A percentile compares a stretch with the other conserved stretches of the same genome.
phyloP scores from a whole-genome alignment of 1,140 invertebrate genomes.

The Chymomyza costata region DNA sequence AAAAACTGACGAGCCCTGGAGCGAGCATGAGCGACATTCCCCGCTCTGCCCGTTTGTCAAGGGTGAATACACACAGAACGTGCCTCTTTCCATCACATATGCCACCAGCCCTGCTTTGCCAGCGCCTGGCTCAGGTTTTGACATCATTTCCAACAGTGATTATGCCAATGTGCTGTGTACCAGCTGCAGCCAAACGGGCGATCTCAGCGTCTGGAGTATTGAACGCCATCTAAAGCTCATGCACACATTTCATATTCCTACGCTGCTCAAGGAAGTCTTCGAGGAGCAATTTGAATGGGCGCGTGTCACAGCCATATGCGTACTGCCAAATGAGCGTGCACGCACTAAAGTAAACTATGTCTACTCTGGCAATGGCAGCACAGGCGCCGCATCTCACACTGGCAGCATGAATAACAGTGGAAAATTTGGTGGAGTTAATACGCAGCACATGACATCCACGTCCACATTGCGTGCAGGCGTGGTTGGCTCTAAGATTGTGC shows the following conservation, averaged over 20 bases:
- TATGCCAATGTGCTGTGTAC: conserved; percentile 83
- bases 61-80: conserved; percentile 96
- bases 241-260: conserved; percentile 59
- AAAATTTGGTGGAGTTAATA: conserved; percentile 44
- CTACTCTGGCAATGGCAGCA: conserved; percentile 35
- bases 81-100: conserved; percentile 91
- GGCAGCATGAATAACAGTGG: conserved; percentile 21
- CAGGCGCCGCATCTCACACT: conserved; percentile 20
- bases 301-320: conserved; percentile 64
- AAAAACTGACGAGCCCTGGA: conserved; percentile 96
- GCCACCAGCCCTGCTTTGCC: conserved; percentile 88
- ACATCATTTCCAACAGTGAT: conserved; percentile 79
- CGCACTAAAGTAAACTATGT: conserved; percentile 63
- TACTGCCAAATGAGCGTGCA: conserved; percentile 60
- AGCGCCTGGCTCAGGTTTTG: conserved; percentile 75
- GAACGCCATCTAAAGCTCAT: conserved; percentile 80
- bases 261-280: conserved; percentile 63
- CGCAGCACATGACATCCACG: conserved; percentile 61
- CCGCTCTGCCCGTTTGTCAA: conserved; percentile 94
- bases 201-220: conserved; percentile 83
- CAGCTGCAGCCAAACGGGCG: conserved; percentile 77
- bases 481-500: conserved; percentile 64
- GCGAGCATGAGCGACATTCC: conserved; percentile 95
- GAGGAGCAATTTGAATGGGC: conserved; percentile 65
- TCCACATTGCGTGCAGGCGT: conserved; percentile 70